Evolutionary conservation across 2,888 invertebrate species (phyloP), one percentile per base, ranked within the genome.

Genomic region (Trachelus troglodyta): DNA sequence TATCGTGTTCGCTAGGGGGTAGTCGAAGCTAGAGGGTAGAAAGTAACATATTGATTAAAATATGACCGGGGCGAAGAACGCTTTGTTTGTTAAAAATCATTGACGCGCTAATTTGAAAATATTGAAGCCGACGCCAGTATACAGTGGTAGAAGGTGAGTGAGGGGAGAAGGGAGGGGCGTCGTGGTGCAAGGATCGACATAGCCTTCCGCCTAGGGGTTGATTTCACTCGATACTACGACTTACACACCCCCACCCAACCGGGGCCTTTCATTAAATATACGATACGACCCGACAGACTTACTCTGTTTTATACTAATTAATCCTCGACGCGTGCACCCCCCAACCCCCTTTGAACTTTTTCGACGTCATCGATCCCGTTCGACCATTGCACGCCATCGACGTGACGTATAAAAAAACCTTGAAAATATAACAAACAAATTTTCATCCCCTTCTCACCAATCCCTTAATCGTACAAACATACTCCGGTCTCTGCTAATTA

Each of bases 11-110:
- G 77, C 35, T 56, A 37, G 81, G 82, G 80, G 82, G 78, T 33
- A 71, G 77, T 56, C 76, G 80, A 34, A 82, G 80, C 80, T 81
- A 68, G 37, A 69, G 77, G 82, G 74, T 78, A 73, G 76, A 78
- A 83, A 79, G 82, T 77, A 83, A 79, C 79, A 80, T 90, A 91
- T 91, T 90, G 90, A 91, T 91, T 90, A 90, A 90, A 91, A 89
- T 89, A 87, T 88, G 87, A 89, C 84, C 86, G 85, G 81, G 85
- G 84, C 85, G 88, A 87, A 85, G 88, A 89, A 86, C 84, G 87
- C 88, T 90, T 90, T 91, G 90, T 90, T 90, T 89, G 86, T 81
- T 77, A 84, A 86, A 88, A 90, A 89, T 89, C 89, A 89, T 90
- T 85, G 86, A 85, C 85, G 80, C 86, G 88, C 86, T 90, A 90